These are phyloP conservation scores for Astropecten irregularis DNA, from an alignment of 53 echinoderm and acorn worm species.

Conservation along the genomic window DNA sequence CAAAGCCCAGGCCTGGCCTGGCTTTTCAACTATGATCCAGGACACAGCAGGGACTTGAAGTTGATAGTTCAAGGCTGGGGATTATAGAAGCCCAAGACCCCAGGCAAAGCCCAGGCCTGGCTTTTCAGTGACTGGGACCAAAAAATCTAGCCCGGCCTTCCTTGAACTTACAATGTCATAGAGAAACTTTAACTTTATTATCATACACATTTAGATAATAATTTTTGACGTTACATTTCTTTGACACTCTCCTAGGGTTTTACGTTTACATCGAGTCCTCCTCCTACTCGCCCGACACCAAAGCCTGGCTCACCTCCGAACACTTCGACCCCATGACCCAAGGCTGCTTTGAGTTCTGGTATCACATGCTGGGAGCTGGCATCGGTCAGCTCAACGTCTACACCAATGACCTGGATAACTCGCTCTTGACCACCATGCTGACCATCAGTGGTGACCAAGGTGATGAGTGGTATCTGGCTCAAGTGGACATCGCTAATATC, in stretches of 20 bases:
- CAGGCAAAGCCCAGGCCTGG: no score
- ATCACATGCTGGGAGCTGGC: constrained; percentile 75
- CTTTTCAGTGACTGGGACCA: no score
- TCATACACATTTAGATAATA: no score
- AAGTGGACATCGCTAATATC: constrained; percentile 52
- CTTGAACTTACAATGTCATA: no score
- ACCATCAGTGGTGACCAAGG: constrained; percentile 72
- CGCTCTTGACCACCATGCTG: constrained; percentile 51
- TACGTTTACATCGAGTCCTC: constrained; percentile 80
- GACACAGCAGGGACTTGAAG: no score
- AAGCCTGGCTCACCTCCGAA: constrained; percentile 62
- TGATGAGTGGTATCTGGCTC: constrained; percentile 59
- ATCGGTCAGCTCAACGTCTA: constrained; percentile 70
- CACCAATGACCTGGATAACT: constrained; percentile 29
- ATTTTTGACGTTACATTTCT: not conserved
- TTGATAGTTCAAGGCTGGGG: no score
- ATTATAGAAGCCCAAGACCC: no score
- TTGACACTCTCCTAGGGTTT: constrained; percentile 39
- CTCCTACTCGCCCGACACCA: constrained; percentile 46
- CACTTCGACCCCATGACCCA: constrained; percentile 35
- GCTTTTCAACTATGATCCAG: no score
- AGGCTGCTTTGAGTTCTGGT: constrained; percentile 81
- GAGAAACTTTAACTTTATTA: no score
- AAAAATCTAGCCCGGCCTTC: no score
- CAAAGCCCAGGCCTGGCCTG: no score